Conservation (phyloP, 2,888 invertebrate genomes). For the Alentia gelatinosa region DNA sequence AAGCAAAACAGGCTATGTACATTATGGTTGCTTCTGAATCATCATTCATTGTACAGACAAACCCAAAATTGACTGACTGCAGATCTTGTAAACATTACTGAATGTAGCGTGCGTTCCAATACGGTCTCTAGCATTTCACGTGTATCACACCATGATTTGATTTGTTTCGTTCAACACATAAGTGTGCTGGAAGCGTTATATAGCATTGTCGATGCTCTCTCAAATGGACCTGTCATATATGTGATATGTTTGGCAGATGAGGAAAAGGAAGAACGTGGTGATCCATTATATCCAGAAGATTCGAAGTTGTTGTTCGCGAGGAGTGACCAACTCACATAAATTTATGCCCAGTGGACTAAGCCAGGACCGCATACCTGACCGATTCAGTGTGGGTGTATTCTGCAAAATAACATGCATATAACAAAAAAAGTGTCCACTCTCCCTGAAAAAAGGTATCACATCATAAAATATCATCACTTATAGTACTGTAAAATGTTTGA, state of each 20-base stretch:
- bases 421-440: slow-evolving; percentile 19
- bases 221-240: neutral
- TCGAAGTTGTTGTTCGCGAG: neutral
- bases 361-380: slow-evolving; percentile 10
- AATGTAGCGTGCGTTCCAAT: slow-evolving; percentile 26
- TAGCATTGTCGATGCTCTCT: slow-evolving; percentile 27
- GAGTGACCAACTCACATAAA: neutral
- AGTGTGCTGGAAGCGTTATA: slow-evolving; percentile 33
- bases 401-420: slow-evolving; percentile 45
- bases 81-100: slow-evolving; percentile 16
- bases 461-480: slow-evolving; percentile 38
- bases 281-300: slow-evolving; percentile 24
- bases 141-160: slow-evolving; percentile 42
- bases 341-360: slow-evolving; percentile 8
- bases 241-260: slow-evolving; percentile 51
- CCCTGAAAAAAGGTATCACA: neutral
- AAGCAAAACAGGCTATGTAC: slow-evolving; percentile 46
- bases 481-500: slow-evolving; percentile 39
- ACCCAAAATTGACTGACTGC: slow-evolving; percentile 23
- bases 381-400: slow-evolving; percentile 26
- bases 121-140: slow-evolving; percentile 30
- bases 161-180: slow-evolving; percentile 35
- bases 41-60: slow-evolving; percentile 48
- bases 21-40: slow-evolving; percentile 50
- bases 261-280: neutral